Evolutionary conservation across 2,797 vertebrate genomes (phyloP), one percentile per base, ranked within the genome.

Genomic region (Gobionotothen gibberifrons): DNA sequence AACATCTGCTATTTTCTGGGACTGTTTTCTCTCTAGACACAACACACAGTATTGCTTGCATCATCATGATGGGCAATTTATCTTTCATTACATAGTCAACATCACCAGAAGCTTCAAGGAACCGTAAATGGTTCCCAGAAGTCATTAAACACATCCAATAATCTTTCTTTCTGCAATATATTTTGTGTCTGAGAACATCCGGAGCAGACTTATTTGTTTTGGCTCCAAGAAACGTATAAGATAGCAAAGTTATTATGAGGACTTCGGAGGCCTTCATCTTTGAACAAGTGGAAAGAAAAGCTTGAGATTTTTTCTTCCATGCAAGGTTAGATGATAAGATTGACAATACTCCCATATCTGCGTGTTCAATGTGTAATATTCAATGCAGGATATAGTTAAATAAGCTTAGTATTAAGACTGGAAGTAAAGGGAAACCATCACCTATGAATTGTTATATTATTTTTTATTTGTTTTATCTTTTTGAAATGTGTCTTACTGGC

Each of bases 1-100:
- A 69, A 77, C 59, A 53, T 79, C 66, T 77, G 54, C 47, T 69
- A 49, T 74, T 79, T 76, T 26, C 64, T 22, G 5, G 46, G 43
- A 47, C 4, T 36, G 9, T 60, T 75, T 43, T 21, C 44, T 65
- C 53, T 74, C 10, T 5, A 61, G 56, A 66, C 49, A 46, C 17
- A 15, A 44, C 46, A 29, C 43, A n/a, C 12, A 2, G 15, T 42
- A 40, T 29, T 49, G 15, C 54, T 68, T 67, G 9, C 19, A 16
- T 58, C 51, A 66, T 57, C 46, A 40, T 47, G 57, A 70, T 43
- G 64, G 39, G 29, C 8, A 4, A 67, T 76, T 51, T 58, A 51
- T 67, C 32, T 68, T 73, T 72, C 9, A 47, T 43, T 22, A 44
- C 26, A 51, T 29, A 49, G 49, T 51, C 40, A 61, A 46, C 32